These are phyloP conservation scores for Ispidina picta DNA, from an alignment of 2,797 vertebrate species.

Conservation along the genomic window DNA sequence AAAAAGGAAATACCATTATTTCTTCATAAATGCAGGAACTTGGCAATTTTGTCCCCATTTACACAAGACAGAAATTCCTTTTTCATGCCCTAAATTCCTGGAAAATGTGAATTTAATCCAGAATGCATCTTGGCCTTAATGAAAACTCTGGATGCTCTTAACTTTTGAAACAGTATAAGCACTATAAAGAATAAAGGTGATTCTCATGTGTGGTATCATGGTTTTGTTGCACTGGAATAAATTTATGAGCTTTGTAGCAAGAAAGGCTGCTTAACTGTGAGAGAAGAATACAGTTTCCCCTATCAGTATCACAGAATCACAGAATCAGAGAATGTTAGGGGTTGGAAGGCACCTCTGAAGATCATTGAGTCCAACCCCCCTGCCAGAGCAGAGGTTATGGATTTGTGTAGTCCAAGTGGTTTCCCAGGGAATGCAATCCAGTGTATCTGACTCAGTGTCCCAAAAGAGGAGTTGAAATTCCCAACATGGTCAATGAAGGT, in stretches of 20 bases:
- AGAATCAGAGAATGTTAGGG: no score
- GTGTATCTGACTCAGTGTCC: background rate
- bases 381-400: background rate
- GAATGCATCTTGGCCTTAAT: background rate
- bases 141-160: background rate
- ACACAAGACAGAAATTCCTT: background rate
- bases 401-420: background rate
- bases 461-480: background rate
- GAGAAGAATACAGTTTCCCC: background rate
- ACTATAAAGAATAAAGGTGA: background rate
- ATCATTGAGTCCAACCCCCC: no score
- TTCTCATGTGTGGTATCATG: background rate
- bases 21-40: conserved; percentile 10
- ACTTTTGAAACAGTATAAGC: background rate
- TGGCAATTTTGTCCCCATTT: background rate
- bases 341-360: no score
- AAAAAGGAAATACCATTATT: background rate
- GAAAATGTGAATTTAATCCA: background rate
- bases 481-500: fast-evolving
- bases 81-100: background rate
- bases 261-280: background rate
- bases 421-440: background rate
- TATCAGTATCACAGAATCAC: background rate
- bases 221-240: background rate
- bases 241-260: background rate